A percentile compares a stretch with the other conserved stretches of the same genome.
phyloP scores from a whole-genome alignment of 2,888 invertebrate species.

The Lasioglossum villosulum region DNA sequence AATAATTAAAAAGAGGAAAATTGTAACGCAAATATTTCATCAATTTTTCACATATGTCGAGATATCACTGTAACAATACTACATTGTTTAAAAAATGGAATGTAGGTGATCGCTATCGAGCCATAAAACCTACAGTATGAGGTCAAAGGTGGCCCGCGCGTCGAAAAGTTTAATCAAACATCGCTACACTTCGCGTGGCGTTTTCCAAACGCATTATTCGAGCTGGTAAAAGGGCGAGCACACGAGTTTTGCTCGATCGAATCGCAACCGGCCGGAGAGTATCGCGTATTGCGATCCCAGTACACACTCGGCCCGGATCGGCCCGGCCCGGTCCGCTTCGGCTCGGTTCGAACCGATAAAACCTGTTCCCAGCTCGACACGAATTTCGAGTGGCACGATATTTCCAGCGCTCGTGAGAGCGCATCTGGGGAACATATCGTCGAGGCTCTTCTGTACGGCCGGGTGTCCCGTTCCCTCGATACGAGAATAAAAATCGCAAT shows the following conservation, averaged over 20 bases:
- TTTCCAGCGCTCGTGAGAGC: conserved; percentile 7
- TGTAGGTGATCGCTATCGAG: not conserved
- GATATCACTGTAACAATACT: not conserved
- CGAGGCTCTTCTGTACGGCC: conserved; percentile 2
- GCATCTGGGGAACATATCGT: conserved; percentile 9
- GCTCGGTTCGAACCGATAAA: conserved; percentile 7
- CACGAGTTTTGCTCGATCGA: not conserved
- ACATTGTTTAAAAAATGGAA: not conserved
- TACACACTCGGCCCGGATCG: not conserved
- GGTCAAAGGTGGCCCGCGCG: not conserved
- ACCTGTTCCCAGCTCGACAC: conserved; percentile 18
- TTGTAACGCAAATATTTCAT: not conserved
- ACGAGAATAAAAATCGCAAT: conserved; percentile 29
- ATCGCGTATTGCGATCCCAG: not conserved
- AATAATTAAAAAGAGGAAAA: not conserved
- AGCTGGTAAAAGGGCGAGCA: not conserved
- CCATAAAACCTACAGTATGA: not conserved
- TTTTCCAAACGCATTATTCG: not conserved
- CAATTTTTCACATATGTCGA: not conserved
- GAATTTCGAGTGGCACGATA: conserved; percentile 22
- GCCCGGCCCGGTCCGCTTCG: not conserved
- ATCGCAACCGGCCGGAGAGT: not conserved
- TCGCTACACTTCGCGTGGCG: not conserved
- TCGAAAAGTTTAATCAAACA: conserved; percentile 5
- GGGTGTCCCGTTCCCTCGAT: conserved; percentile 10